These are phyloP conservation scores for Calephelis virginiensis DNA, from an alignment of 1,140 invertebrate genomes.

Conservation along the genomic window DNA sequence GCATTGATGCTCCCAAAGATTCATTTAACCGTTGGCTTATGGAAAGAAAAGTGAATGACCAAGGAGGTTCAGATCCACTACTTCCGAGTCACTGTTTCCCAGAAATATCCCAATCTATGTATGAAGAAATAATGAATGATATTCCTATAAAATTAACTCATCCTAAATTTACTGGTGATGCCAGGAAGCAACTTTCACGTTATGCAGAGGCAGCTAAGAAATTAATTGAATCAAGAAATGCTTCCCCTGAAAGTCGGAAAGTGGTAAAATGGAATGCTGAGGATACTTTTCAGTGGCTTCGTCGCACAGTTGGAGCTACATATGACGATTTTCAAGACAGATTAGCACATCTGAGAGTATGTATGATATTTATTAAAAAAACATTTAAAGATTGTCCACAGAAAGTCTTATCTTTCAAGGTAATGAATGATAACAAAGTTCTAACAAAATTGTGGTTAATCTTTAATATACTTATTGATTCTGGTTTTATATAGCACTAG, in stretches of 20 bases:
- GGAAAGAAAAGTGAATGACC: slow-evolving; percentile 95
- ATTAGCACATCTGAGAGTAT: slow-evolving; percentile 84
- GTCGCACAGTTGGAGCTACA: slow-evolving; percentile 95
- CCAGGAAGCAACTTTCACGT: slow-evolving; percentile 95
- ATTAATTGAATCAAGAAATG: slow-evolving; percentile 95
- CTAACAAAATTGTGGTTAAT: too few relatives aligned
- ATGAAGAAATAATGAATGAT: slow-evolving; percentile 98
- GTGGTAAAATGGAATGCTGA: slow-evolving; percentile 99
- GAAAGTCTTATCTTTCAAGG: too few relatives aligned
- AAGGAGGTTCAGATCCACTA: slow-evolving; percentile 90
- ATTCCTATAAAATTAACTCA: slow-evolving; percentile 97
- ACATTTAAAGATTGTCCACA: too few relatives aligned
- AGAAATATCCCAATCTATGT: slow-evolving; percentile 96
- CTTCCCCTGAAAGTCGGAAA: slow-evolving; percentile 95
- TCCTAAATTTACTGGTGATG: slow-evolving; percentile 97
- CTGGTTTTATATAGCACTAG: too few relatives aligned
- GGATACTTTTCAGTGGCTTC: slow-evolving; percentile 97
- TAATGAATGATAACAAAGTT: too few relatives aligned
- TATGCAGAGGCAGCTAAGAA: slow-evolving; percentile 98
- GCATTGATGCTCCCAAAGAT: slow-evolving; percentile 96
- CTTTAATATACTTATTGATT: too few relatives aligned
- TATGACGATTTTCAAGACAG: slow-evolving; percentile 97
- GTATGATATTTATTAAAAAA: slow-evolving; percentile 19
- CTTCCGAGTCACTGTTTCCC: slow-evolving; percentile 94
- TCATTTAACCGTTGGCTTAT: slow-evolving; percentile 98